phyloP scores from a whole-genome alignment of 2,113 vertebrate species.

The Odontophorus gujanensis region DNA sequence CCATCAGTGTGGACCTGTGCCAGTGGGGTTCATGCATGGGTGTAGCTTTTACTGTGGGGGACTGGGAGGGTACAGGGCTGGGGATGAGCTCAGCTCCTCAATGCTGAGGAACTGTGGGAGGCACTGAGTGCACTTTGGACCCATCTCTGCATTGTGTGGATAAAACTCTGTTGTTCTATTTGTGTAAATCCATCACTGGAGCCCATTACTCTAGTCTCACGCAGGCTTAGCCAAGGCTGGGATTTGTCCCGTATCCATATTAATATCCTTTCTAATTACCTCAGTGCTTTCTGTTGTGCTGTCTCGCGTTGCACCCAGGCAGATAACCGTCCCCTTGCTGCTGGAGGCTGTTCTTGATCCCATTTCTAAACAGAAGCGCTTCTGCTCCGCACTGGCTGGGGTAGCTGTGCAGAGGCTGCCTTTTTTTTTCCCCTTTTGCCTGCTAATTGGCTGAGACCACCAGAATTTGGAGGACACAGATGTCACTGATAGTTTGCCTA shows the following conservation, averaged over 20 bases:
- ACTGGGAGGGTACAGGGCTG: background rate
- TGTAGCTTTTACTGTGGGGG: background rate
- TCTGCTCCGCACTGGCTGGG: slow-evolving; percentile 65
- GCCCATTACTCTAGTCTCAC: background rate
- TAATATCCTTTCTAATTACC: slow-evolving; percentile 34
- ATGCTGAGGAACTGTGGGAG: background rate
- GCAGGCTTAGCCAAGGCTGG: background rate
- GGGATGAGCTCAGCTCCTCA: background rate
- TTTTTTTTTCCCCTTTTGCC: slow-evolving; percentile 47
- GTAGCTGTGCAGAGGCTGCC: slow-evolving; percentile 51
- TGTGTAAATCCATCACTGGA: background rate
- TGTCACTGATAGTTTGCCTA: slow-evolving; percentile 88
- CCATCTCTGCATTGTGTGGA: background rate
- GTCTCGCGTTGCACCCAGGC: background rate
- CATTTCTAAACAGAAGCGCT: slow-evolving; percentile 81
- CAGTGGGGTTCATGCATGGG: background rate
- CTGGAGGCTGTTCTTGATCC: slow-evolving; percentile 75
- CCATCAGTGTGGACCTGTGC: background rate
- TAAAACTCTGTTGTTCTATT: background rate
- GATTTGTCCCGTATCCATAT: slow-evolving; percentile 22
- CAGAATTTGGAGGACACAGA: slow-evolving; percentile 89
- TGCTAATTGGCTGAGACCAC: slow-evolving; percentile 87
- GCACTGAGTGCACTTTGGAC: background rate
- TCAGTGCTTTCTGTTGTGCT: background rate
- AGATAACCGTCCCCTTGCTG: slow-evolving; percentile 45